Evolutionary conservation across 2,113 vertebrate genomes (phyloP).

Genomic region (Eretmochelys imbricata): DNA sequence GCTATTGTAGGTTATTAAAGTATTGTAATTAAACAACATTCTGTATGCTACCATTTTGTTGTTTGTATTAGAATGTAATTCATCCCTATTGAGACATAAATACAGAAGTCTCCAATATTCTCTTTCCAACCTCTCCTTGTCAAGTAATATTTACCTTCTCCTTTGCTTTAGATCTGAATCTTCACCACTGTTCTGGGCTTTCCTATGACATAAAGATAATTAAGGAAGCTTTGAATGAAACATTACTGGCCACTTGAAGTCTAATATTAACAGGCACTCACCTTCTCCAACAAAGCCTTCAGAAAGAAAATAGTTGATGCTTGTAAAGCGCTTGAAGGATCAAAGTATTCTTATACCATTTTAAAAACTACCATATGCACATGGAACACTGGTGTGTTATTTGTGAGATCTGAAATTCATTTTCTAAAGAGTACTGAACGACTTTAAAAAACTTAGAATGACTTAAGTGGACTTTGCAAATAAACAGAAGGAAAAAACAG

Average conservation of each 20-base stretch:
- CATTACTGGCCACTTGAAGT: not conserved
- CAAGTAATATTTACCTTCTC: slow-evolving; percentile 80
- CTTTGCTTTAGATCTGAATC: slow-evolving; percentile 86
- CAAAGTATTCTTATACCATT: not conserved
- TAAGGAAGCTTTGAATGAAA: slow-evolving; percentile 45
- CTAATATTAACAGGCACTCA: not conserved
- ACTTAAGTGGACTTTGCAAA: not conserved
- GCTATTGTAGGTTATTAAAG: not conserved
- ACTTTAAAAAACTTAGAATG: not conserved
- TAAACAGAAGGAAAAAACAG: not conserved
- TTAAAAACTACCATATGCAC: not conserved
- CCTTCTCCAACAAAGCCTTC: not conserved
- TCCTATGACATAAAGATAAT: slow-evolving; percentile 74
- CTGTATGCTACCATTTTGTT: not conserved
- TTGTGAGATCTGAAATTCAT: not conserved
- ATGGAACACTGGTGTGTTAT: not conserved
- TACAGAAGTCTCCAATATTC: not conserved
- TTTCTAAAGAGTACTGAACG: not conserved
- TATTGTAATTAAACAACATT: not conserved
- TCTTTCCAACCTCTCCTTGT: not conserved
- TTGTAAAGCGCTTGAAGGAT: not conserved
- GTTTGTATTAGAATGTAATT: not conserved
- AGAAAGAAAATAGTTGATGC: not conserved
- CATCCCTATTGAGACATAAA: not conserved
- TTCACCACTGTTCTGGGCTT: slow-evolving; percentile 82